Percentiles rank a stretch among this genome's conserved stretches.
phyloP scores from a whole-genome alignment of 2,888 invertebrate species.

The Dasysyrphus albostriatus region DNA sequence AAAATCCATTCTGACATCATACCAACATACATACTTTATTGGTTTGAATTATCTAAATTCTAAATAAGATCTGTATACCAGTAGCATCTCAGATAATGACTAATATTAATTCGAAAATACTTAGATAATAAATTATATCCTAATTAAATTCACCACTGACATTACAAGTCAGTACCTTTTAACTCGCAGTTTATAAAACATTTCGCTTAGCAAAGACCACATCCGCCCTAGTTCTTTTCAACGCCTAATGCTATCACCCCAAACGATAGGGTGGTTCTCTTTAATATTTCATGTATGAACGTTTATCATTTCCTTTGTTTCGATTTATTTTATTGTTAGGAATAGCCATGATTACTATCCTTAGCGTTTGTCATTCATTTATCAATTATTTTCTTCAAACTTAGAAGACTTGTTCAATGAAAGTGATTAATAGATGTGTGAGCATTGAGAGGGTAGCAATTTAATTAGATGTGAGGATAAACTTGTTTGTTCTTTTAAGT shows the following conservation, averaged over 20 bases:
- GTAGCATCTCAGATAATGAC: no score
- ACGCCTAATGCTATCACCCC: neutral
- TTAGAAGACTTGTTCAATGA: conserved; percentile 13
- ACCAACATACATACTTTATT: no score
- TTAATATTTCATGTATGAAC: conserved; percentile 43
- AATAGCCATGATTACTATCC: conserved; percentile 32
- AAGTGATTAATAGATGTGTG: conserved; percentile 50
- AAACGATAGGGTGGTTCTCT: conserved; percentile 51
- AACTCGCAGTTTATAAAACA: conserved; percentile 33
- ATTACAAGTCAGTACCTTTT: conserved; percentile 22
- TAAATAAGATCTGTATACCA: no score
- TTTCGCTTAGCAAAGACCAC: conserved; percentile 15
- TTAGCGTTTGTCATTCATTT: conserved; percentile 56
- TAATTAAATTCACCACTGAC: conserved; percentile 67
- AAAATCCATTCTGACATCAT: no score
- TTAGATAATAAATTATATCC: conserved; percentile 61
- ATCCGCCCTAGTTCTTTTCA: conserved; percentile 11
- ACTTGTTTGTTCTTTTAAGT: neutral
- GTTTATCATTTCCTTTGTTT: conserved; percentile 55
- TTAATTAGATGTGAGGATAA: conserved; percentile 35
- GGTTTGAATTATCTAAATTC: no score
- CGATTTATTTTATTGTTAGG: conserved; percentile 16
- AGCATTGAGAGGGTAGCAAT: conserved; percentile 21
- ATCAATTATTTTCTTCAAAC: conserved; percentile 52
- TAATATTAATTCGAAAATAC: neutral